Evolutionary conservation across 2,113 vertebrate species (phyloP), one percentile per base, ranked within the genome.

Genomic region (Apodemus sylvaticus): DNA sequence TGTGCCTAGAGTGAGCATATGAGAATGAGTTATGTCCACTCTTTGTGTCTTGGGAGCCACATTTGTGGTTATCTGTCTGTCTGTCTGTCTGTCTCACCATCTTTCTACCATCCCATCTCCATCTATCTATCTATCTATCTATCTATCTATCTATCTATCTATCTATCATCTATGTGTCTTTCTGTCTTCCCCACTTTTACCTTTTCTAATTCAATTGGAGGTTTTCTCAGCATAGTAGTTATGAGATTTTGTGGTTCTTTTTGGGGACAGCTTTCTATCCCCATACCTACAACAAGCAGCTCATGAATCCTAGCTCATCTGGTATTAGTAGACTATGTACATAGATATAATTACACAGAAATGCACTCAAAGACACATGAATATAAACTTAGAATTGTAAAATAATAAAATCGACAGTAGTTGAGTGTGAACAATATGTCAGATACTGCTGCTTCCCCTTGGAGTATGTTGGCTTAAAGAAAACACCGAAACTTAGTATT

Each of bases 1-100:
- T 16, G 34, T 53, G 22, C 2, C 2, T 31, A 71, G 36, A 71
- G 36, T 34, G 64, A 19, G 16, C 29, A 16, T n/a, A 5, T 12
- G 1, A 4, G 2, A 5, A 7, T 55, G 20, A 55, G 4, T 31
- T 39, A 5, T 22, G 4, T 26, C 2, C 17, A 26, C 20, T 55
- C 1, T 11, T 9, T 11, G 1, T 34, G 5, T 12, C 11, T 58
- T 73, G 60, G 29, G 13, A 42, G 29, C 20, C 36, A 39, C n/a
- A 42, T 81, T 4, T 10, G 4, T 81, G 51, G 19, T 36, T 34
- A 53, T 53, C 77, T 53, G 36, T 55, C 51, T 53, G 20, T 20
- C 7, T 36, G 2, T 79, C 14, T n/a, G 36, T 70, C 36, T 42
- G 26, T 76, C 20, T 48, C 45, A 48, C 45, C 45, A 48, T 48